Evolutionary conservation across 2,797 vertebrate species (phyloP).

Genomic region (Sciurus carolinensis): DNA sequence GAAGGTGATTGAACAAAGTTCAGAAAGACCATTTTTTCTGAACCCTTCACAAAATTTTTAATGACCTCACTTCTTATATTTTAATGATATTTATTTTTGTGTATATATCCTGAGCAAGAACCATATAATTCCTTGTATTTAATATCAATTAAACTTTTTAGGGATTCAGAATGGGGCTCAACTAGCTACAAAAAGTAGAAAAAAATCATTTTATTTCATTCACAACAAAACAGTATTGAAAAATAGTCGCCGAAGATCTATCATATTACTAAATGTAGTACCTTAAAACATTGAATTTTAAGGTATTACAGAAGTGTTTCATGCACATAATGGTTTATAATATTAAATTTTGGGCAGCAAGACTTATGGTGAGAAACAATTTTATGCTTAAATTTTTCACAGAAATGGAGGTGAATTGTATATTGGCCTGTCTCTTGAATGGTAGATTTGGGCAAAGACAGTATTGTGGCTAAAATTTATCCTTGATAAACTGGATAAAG

Average conservation of each 20-base stretch:
- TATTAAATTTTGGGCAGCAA: background rate
- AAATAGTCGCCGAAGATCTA: background rate
- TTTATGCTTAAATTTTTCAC: background rate
- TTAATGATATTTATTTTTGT: background rate
- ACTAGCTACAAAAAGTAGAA: background rate
- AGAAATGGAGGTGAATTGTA: background rate
- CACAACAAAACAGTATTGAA: background rate
- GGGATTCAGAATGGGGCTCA: background rate
- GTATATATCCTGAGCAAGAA: background rate
- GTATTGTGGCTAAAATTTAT: background rate
- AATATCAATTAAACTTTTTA: background rate
- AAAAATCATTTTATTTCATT: background rate
- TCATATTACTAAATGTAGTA: background rate
- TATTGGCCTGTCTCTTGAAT: background rate
- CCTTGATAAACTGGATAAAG: background rate
- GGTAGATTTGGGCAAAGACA: background rate
- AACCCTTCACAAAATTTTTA: background rate
- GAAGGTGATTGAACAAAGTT: background rate
- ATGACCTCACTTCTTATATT: background rate
- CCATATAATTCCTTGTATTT: background rate
- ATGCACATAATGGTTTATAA: background rate
- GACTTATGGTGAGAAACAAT: background rate
- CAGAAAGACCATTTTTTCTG: background rate
- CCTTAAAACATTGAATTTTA: background rate
- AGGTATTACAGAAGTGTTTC: background rate